These are phyloP conservation scores for Origma solitaria DNA, from an alignment of 2,113 vertebrate species.

Conservation along the genomic window DNA sequence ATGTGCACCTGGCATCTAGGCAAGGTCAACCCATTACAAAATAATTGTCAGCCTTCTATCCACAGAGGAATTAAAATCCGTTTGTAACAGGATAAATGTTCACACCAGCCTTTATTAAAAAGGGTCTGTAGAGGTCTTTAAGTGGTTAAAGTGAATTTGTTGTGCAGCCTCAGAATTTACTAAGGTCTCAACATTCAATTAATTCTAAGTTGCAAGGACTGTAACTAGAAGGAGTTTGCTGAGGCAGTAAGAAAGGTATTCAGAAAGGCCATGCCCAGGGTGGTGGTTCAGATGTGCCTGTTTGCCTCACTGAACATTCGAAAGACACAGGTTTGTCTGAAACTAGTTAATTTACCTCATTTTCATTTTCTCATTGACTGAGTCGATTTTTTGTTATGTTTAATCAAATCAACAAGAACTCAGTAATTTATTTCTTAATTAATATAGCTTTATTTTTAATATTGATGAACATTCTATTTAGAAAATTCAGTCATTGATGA, in stretches of 20 bases:
- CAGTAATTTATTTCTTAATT: conserved; percentile 47
- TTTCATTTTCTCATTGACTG: not conserved
- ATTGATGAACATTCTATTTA: conserved; percentile 14
- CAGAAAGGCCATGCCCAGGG: not conserved
- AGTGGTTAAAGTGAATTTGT: not conserved
- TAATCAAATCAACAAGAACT: conserved; percentile 11
- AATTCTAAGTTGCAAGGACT: not conserved
- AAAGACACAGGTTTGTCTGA: not conserved
- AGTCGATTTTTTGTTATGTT: conserved; percentile 9
- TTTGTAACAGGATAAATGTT: not conserved
- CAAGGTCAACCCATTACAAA: not conserved
- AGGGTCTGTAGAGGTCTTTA: not conserved
- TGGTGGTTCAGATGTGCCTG: not conserved
- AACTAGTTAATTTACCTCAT: not conserved
- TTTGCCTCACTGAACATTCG: not conserved
- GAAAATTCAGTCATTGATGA: not conserved
- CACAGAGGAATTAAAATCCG: not conserved
- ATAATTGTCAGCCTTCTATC: not conserved
- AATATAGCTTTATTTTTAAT: not conserved
- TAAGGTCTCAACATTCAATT: not conserved
- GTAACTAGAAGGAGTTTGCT: not conserved
- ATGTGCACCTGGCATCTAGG: not conserved
- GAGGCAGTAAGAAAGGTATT: not conserved
- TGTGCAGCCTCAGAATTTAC: not conserved
- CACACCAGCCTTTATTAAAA: not conserved